Conservation (phyloP, 2,888 invertebrate genomes). For the Phyto melanocephala region DNA sequence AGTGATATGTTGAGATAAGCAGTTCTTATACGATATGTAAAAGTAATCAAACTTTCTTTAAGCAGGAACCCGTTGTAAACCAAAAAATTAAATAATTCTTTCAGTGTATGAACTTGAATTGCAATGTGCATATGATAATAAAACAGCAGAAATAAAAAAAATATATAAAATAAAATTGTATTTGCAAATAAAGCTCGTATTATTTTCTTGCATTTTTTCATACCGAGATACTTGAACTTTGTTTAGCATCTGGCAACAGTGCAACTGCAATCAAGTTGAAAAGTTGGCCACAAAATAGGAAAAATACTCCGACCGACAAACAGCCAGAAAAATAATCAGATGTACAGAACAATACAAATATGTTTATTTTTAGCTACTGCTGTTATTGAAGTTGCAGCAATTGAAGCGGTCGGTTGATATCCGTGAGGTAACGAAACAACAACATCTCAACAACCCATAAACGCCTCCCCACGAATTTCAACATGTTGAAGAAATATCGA, state of each 20-base stretch:
- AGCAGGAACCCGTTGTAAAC: too few species aligned
- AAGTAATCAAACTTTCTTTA: too few species aligned
- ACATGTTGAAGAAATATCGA: conserved; percentile 18
- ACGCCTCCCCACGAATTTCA: conserved; percentile 55
- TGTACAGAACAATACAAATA: conserved; percentile 38
- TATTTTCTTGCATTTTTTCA: neutral
- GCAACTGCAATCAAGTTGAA: conserved; percentile 43
- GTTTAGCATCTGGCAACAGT: conserved; percentile 55
- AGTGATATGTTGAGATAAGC: too few species aligned
- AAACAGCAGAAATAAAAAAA: neutral
- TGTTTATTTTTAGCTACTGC: conserved; percentile 68
- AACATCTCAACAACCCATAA: conserved; percentile 40
- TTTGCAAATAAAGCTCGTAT: conserved; percentile 28
- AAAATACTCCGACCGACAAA: neutral
- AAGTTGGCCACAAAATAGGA: conserved; percentile 50
- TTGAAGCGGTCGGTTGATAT: conserved; percentile 35
- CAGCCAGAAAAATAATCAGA: neutral
- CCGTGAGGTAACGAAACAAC: conserved; percentile 45
- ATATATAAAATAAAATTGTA: neutral
- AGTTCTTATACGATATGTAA: too few species aligned
- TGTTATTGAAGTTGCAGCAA: conserved; percentile 37
- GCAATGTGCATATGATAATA: neutral
- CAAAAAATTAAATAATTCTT: too few species aligned
- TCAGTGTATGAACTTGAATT: conserved; percentile 9
- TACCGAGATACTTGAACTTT: conserved; percentile 39